Conservation (phyloP, 53 echinoderm and acorn worm species). For the Zoroaster sp. region DNA sequence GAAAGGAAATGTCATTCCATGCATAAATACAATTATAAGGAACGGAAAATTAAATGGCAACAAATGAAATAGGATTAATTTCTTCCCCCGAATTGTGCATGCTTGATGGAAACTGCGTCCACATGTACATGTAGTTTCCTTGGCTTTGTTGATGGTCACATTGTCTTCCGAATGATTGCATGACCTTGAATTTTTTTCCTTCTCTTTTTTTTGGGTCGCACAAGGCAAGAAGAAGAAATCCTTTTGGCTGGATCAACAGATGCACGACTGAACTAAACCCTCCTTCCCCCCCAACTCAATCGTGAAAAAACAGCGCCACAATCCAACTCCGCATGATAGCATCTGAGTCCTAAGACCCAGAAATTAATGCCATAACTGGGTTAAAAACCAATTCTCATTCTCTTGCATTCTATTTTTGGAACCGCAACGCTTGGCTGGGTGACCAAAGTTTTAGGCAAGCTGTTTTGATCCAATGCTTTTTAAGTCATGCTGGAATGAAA, state of each 20-base stretch:
- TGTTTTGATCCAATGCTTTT: not conserved
- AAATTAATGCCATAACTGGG: constrained; percentile 38
- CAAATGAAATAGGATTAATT: constrained; percentile 17
- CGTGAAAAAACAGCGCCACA: constrained; percentile 30
- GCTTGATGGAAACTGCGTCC: too few species aligned
- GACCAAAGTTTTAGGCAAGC: not conserved
- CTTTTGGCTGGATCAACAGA: constrained; percentile 54
- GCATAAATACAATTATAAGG: not conserved
- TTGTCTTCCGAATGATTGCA: constrained; percentile 17
- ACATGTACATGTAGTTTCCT: not conserved
- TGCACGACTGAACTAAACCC: constrained; percentile 44
- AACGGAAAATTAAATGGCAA: not conserved
- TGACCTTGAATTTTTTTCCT: constrained; percentile 37
- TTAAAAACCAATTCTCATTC: constrained; percentile 41
- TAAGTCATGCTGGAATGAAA: not conserved
- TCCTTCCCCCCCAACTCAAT: constrained; percentile 30
- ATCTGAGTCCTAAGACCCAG: not conserved
- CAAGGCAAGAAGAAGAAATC: constrained; percentile 38
- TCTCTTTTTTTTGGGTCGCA: not conserved
- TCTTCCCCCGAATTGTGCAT: not conserved
- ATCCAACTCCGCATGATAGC: constrained; percentile 39
- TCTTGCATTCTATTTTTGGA: not conserved
- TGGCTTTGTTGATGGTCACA: not conserved
- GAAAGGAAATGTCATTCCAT: not conserved
- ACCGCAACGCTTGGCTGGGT: constrained; percentile 12